These are phyloP conservation scores for Neosilurus mollespiculum DNA, from an alignment of 2,797 vertebrate species.

Conservation along the genomic window DNA sequence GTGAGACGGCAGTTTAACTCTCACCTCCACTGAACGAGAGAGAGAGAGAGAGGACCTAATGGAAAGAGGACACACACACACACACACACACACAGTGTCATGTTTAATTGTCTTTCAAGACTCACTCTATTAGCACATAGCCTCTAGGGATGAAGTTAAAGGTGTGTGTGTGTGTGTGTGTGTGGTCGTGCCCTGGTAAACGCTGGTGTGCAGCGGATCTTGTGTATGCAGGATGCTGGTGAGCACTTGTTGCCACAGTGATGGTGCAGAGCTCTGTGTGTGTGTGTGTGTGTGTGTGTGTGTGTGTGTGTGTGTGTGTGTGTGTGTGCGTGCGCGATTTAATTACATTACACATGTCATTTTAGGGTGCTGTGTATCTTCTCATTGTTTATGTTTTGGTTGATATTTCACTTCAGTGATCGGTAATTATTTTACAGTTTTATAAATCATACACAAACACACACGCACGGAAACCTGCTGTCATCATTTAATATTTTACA, in stretches of 20 bases:
- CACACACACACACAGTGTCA: constrained; percentile 21
- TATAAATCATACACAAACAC: neutral
- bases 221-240: neutral
- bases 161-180: neutral
- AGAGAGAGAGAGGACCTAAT: neutral
- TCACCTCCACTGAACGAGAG: too few relatives aligned
- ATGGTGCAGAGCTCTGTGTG: constrained; percentile 2
- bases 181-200: constrained; percentile 30
- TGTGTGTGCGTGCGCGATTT: neutral
- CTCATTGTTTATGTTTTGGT: neutral
- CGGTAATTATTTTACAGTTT: neutral
- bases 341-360: neutral
- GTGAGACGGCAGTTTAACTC: too few relatives aligned
- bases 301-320: neutral
- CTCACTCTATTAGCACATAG: neutral
- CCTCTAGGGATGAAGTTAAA: neutral
- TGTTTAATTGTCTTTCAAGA: constrained; percentile 2
- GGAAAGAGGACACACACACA: constrained; percentile 24
- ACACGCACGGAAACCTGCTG: too few relatives aligned
- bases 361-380: neutral
- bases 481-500: too few relatives aligned
- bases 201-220: constrained; percentile 18
- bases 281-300: constrained; percentile 21
- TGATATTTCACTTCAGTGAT: neutral
- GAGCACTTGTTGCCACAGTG: neutral